Evolutionary conservation across 2,888 invertebrate species (phyloP), one percentile per base, ranked within the genome.

Genomic region (Cepaea hortensis): DNA sequence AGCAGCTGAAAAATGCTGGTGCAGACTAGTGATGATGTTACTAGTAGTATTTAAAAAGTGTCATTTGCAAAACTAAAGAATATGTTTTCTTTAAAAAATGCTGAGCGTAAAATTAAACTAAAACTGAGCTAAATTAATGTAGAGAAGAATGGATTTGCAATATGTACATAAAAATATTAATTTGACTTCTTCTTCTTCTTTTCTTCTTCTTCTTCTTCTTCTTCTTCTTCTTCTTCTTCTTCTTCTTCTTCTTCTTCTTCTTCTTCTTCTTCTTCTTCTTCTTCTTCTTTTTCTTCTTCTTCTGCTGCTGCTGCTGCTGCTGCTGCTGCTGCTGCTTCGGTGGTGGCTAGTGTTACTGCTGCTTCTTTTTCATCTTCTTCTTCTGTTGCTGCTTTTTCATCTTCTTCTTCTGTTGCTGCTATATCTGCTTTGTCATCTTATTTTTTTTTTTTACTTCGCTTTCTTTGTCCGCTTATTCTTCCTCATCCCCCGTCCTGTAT

Each of bases 161-260:
- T 35, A 35, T 35, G 35, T 35, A 35, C 35, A 35, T 35, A 35
- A 35, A 35, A 35, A 35, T 35, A 35, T 35, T 35, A 35, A 35
- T 35, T 35, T 35, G 35, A 35, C 77, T 77, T 50, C 77, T 77
- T 35, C 77, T 77, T 77, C 77, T 77, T 77, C 77, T 48, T 77
- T 77, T 77, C 48, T 48, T 77, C 77, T 77, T 48, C 48, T 77
- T 77, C 77, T 48, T 48, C 46, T 77, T 77, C 48, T 48, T 48
- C 48, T 35, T 77, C 77, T 48, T 77, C 48, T 77, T 48, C 77
- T 77, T 77, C 76, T 76, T 35, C 35, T 76, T 35, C 35, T 35
- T 50, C 77, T 46, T 13, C 13, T 77, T 50, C 46, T 48, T 48
- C 77, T 23, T n/a, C 72, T 72, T 23, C 18, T 72, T 23, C 23